Conservation (phyloP, 1,140 invertebrate genomes). For the Tetramorium parvispinum region DNA sequence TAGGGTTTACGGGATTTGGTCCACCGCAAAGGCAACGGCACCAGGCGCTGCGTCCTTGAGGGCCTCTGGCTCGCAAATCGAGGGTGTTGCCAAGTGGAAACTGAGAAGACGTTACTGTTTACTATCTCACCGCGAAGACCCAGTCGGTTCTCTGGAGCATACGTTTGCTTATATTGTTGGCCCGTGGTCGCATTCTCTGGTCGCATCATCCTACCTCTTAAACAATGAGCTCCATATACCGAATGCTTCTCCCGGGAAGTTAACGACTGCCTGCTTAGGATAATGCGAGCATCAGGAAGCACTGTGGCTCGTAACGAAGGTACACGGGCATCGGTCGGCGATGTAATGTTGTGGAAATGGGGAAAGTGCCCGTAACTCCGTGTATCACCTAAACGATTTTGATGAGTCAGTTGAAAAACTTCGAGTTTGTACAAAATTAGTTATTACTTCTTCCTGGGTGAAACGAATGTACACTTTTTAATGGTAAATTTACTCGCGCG, state of each 20-base stretch:
- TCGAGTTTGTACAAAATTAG: neutral
- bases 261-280: slow-evolving; percentile 65
- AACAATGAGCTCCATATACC: slow-evolving; percentile 66
- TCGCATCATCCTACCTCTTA: slow-evolving; percentile 65
- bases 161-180: slow-evolving; percentile 75
- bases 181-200: slow-evolving; percentile 70
- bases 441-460: neutral
- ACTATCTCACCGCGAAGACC: slow-evolving; percentile 71
- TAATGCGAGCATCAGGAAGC: slow-evolving; percentile 62
- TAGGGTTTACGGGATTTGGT: slow-evolving; percentile 74
- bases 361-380: neutral
- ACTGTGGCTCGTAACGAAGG: slow-evolving; percentile 48
- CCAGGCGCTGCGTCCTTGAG: slow-evolving; percentile 65
- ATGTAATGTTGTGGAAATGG: neutral
- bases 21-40: slow-evolving; percentile 71
- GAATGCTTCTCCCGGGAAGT: slow-evolving; percentile 49
- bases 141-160: slow-evolving; percentile 61
- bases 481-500: neutral
- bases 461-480: neutral
- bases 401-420: neutral
- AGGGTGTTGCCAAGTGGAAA: slow-evolving; percentile 73
- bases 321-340: neutral
- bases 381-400: neutral
- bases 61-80: slow-evolving; percentile 58
- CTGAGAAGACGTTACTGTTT: slow-evolving; percentile 73